Conservation (phyloP, 2,113 vertebrate species). For the Hippocampus guttulatus region DNA sequence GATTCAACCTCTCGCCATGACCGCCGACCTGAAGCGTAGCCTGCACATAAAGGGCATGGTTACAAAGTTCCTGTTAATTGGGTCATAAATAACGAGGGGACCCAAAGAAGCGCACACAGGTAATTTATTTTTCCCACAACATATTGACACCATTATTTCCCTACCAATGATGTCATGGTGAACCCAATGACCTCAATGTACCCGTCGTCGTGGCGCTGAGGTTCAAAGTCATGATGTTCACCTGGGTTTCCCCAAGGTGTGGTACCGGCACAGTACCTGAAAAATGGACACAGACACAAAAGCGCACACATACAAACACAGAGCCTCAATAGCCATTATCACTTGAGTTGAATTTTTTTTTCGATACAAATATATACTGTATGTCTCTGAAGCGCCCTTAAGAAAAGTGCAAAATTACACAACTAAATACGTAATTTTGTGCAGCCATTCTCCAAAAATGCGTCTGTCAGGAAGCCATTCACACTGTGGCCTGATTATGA, state of each 20-base stretch:
- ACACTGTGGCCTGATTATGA: not conserved
- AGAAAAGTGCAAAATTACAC: no score
- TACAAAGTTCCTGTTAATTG: not conserved
- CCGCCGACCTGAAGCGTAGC: slow-evolving; percentile 96
- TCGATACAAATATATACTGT: not conserved
- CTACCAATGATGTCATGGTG: slow-evolving; percentile 95
- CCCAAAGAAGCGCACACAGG: not conserved
- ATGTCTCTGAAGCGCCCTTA: no score
- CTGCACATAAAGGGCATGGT: slow-evolving; percentile 58
- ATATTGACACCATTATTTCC: slow-evolving; percentile 12
- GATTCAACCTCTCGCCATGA: slow-evolving; percentile 91
- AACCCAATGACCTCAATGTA: slow-evolving; percentile 98
- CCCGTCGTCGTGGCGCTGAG: slow-evolving; percentile 93
- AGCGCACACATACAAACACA: not conserved
- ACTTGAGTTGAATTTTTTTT: not conserved
- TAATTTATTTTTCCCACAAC: not conserved
- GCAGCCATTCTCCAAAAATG: not conserved
- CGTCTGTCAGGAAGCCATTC: not conserved
- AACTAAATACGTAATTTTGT: not conserved
- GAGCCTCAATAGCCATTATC: not conserved
- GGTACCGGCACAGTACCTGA: slow-evolving; percentile 76
- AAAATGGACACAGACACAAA: not conserved
- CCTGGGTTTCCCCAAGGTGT: slow-evolving; percentile 98
- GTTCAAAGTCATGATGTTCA: slow-evolving; percentile 95
- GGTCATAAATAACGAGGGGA: not conserved